Base-by-base conservation (phyloP, 1,140 invertebrate genomes). In the Triops cancriformis region DNA sequence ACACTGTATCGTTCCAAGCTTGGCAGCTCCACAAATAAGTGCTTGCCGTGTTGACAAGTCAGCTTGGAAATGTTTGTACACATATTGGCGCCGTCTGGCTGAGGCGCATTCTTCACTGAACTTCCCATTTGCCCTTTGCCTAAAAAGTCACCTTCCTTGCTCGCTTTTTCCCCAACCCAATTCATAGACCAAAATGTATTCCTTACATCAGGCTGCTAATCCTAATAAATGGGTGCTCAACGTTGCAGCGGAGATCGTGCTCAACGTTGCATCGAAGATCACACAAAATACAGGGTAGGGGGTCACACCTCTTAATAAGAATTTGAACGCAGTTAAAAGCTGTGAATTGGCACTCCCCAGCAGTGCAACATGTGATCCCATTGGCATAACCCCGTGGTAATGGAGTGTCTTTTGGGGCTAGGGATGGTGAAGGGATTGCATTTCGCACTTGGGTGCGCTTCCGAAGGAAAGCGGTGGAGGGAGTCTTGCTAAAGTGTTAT, bases 41-140 rank as follows among this genome's bases (percentile, higher is more conserved):
- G 51, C 51, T 64, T 64, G 51, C 51, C 51, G 51, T 64, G 51
- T 64, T 64, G 51, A 64, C 51, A 64, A 64, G 51, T 18, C 51
- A 64, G 51, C 51, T 64, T 23, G 51, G 51, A 64, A 64, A 14
- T 64, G 51, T 64, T 64, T 64, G 51, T 64, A 64, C 51, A 64
- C 51, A 64, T 18, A 64, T 64, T 64, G 51, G 51, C 51, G 51
- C 51, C 51, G 51, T 64, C 51, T 64, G 51, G 51, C 18, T 18
- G 51, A n/a, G n/a, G 18, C 51, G 6, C 23, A n/a, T 6, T 64
- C 23, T 18, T 18, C 14, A 64, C n/a, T 14, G 45, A 51, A 18
- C 51, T 64, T 64, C 5, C 18, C 51, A 23, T 23, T 64, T 64
- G 23, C 31, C 31, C 31, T 37, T 7, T 37, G n/a, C 7, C 2